Percentiles rank a stretch among this genome's conserved stretches.
phyloP scores from a whole-genome alignment of 2,888 invertebrate genomes.

The Rhagonycha lutea region DNA sequence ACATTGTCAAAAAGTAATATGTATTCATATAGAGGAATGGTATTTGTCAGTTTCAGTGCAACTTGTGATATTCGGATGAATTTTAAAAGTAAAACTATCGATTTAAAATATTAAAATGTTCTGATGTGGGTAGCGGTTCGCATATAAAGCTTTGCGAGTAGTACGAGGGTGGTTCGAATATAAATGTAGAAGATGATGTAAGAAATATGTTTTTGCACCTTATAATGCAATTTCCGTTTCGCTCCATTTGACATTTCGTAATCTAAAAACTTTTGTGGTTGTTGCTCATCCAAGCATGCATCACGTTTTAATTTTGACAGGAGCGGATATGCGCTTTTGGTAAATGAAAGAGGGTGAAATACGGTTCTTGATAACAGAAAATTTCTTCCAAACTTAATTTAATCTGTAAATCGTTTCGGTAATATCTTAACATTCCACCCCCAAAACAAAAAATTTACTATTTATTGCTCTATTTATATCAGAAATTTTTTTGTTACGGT shows the following conservation, averaged over 20 bases:
- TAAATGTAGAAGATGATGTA: not conserved
- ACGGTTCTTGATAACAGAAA: not conserved
- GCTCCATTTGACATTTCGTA: not conserved
- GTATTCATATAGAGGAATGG: conserved; percentile 7
- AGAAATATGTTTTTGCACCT: not conserved
- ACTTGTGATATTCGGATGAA: conserved; percentile 11
- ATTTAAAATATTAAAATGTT: not conserved
- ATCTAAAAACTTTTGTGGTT: not conserved
- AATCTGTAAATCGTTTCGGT: not conserved
- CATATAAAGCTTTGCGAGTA: not conserved
- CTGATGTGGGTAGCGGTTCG: not conserved
- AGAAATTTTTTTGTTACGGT: not conserved
- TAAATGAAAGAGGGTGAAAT: not conserved
- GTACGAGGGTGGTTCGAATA: not conserved
- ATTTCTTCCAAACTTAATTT: not conserved
- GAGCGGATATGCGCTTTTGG: not conserved
- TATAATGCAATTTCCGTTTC: not conserved
- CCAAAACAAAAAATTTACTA: not conserved
- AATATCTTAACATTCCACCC: not conserved
- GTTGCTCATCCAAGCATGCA: not conserved
- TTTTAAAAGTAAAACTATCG: not conserved
- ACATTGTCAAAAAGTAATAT: conserved; percentile 18
- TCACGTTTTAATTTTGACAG: not conserved
- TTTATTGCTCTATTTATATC: not conserved
- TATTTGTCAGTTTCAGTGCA: conserved; percentile 12